phyloP scores from a whole-genome alignment of 1,140 invertebrate genomes.

The Trichonephila inaurata region DNA sequence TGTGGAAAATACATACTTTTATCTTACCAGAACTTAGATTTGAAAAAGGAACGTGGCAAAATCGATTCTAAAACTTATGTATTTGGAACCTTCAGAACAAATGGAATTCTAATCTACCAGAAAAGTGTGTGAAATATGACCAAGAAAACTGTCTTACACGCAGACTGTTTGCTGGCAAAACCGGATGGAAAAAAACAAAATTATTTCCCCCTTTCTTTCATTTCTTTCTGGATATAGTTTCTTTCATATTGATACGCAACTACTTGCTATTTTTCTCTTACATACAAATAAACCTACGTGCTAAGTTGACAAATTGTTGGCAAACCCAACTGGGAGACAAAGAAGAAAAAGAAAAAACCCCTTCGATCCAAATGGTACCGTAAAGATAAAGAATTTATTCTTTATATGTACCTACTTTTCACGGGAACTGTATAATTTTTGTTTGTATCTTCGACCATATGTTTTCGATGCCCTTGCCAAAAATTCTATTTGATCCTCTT shows the following conservation, averaged over 20 bases:
- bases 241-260: neutral
- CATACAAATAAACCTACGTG: neutral
- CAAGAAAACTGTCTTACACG: neutral
- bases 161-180: neutral
- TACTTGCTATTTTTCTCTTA: neutral
- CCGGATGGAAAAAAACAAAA: neutral
- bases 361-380: neutral
- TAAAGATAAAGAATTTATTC: slow-evolving; percentile 29
- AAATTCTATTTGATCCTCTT: slow-evolving; percentile 19
- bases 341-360: neutral
- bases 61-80: neutral
- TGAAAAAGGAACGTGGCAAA: neutral
- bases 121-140: neutral
- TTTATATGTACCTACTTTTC: slow-evolving; percentile 16
- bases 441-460: neutral
- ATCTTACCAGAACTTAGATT: neutral
- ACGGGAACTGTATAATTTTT: slow-evolving; percentile 27
- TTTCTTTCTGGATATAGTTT: neutral
- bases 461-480: slow-evolving; percentile 10
- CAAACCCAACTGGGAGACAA: neutral
- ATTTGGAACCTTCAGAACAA: neutral
- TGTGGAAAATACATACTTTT: neutral
- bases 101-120: neutral
- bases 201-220: slow-evolving; percentile 3
- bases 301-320: slow-evolving; percentile 37